These are phyloP conservation scores for Dilophus febrilis DNA, from an alignment of 2,888 invertebrate species.

Conservation along the genomic window DNA sequence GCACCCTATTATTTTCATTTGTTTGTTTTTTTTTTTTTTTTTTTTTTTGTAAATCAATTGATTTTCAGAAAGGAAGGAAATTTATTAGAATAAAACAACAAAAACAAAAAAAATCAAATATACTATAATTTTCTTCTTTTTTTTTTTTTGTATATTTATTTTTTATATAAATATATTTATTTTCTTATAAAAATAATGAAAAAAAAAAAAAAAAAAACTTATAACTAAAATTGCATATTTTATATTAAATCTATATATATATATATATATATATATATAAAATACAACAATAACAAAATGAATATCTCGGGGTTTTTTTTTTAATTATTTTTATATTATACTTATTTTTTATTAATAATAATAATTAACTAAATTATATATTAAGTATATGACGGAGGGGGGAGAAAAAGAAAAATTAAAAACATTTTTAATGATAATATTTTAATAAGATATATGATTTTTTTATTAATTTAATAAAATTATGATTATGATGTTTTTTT, in stretches of 20 bases:
- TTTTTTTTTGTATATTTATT: not conserved
- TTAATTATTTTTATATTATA: not conserved
- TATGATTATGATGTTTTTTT: too few relatives aligned
- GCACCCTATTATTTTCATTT: slow-evolving; percentile 40
- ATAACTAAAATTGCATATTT: not conserved
- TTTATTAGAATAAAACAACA: slow-evolving; percentile 1
- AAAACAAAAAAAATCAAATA: not conserved
- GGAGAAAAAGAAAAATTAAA: too few relatives aligned
- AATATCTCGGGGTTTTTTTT: not conserved
- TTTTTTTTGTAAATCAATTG: slow-evolving; percentile 8
- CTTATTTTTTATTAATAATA: not conserved
- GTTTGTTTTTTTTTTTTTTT: slow-evolving; percentile 5
- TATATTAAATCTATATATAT: too few relatives aligned
- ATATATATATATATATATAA: too few relatives aligned
- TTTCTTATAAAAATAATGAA: not conserved
- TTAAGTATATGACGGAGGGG: too few relatives aligned
- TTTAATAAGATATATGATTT: too few relatives aligned
- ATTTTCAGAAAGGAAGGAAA: slow-evolving; percentile 1
- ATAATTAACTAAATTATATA: too few relatives aligned
- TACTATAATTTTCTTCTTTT: not conserved
- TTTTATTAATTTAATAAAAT: too few relatives aligned
- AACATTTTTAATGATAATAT: too few relatives aligned
- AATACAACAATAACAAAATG: too few relatives aligned
- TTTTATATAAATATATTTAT: not conserved
- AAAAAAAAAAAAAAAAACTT: not conserved